Evolutionary conservation across 2,888 invertebrate genomes (phyloP).

Genomic region (Ditula angustiorana): DNA sequence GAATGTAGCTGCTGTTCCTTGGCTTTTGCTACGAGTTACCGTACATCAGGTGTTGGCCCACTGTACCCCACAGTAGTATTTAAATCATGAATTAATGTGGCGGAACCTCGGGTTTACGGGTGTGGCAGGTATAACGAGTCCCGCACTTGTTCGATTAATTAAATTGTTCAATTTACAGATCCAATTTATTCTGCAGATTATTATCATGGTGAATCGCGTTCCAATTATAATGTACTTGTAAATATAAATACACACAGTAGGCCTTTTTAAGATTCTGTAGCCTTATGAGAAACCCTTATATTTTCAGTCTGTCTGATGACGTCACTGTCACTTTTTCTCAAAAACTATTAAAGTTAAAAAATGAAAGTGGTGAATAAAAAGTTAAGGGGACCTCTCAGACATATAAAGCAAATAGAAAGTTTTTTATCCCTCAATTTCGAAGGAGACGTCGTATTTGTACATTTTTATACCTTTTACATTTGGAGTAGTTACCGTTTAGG

Average conservation of each 20-base stretch:
- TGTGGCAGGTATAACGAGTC: constrained; percentile 53
- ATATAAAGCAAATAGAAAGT: no score
- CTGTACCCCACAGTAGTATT: constrained; percentile 29
- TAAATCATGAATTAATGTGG: constrained; percentile 53
- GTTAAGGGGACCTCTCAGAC: no score
- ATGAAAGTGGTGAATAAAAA: no score
- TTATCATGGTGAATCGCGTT: constrained; percentile 20
- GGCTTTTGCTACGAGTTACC: constrained; percentile 16
- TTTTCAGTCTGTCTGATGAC: no score
- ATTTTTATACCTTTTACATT: no score
- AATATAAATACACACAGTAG: not conserved
- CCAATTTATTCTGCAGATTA: constrained; percentile 33
- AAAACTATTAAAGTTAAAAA: no score
- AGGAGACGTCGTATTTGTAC: no score
- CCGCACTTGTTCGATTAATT: constrained; percentile 54
- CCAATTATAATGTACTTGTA: not conserved
- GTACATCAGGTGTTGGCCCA: constrained; percentile 8
- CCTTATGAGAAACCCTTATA: no score
- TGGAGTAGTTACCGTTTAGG: no score
- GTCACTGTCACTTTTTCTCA: no score
- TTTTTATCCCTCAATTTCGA: no score
- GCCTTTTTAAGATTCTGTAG: no score
- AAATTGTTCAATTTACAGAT: constrained; percentile 34
- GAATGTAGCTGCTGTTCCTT: constrained; percentile 1
- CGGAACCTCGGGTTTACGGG: constrained; percentile 59